Evolutionary conservation across 1,140 invertebrate genomes (phyloP).

Genomic region (Pinna nobilis): DNA sequence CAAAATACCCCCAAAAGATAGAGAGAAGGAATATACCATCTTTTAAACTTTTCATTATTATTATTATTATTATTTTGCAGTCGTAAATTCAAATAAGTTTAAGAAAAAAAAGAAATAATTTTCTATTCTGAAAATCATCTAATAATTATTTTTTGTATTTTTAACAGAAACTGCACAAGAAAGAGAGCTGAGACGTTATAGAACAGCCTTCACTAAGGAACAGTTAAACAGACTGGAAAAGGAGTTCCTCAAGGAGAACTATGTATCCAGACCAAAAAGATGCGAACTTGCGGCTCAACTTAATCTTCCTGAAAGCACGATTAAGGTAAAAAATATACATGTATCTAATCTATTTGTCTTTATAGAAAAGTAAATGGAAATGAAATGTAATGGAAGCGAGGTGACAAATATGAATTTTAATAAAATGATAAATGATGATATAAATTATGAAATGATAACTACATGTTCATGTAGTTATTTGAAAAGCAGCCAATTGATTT

Average conservation of each 20-base stretch:
- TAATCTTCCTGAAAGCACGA: conserved; percentile 96
- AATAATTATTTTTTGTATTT: conserved; percentile 11
- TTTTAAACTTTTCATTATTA: too few species aligned
- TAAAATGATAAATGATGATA: too few species aligned
- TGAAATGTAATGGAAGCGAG: too few species aligned
- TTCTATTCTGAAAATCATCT: too few species aligned
- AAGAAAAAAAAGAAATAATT: too few species aligned
- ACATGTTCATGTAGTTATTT: too few species aligned
- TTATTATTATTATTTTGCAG: too few species aligned
- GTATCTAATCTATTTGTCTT: background rate
- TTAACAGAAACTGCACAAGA: conserved; percentile 37
- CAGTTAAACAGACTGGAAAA: conserved; percentile 96
- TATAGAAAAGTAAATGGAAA: background rate
- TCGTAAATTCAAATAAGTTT: too few species aligned
- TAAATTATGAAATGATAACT: background rate
- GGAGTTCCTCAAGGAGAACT: conserved; percentile 98
- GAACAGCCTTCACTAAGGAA: conserved; percentile 98
- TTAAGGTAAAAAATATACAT: conserved; percentile 85
- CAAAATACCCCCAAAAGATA: conserved; percentile 7
- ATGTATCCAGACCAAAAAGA: conserved; percentile 94
- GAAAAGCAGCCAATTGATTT: too few species aligned
- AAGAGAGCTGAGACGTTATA: conserved; percentile 86
- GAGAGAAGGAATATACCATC: conserved; percentile 15
- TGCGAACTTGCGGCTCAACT: conserved; percentile 96
- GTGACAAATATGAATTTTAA: too few species aligned